Percentiles rank a stretch among this genome's conserved stretches.
phyloP scores from a whole-genome alignment of 2,888 invertebrate species.

The Conops quadrifasciatus region DNA sequence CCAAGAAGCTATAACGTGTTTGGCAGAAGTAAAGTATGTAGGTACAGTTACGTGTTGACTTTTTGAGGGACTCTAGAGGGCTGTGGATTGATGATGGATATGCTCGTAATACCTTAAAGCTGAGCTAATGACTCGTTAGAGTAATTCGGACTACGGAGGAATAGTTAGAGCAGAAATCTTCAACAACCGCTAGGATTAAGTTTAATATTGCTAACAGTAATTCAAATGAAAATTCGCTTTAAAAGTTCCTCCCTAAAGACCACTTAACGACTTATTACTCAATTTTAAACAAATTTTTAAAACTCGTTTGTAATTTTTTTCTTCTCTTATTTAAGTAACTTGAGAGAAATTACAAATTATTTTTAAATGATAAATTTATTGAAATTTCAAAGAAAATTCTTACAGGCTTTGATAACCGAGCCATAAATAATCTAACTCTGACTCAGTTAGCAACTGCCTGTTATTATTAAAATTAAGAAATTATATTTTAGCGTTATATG shows the following conservation, averaged over 20 bases:
- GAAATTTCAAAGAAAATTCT: neutral
- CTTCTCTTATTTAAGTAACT: no score
- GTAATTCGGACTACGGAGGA: neutral
- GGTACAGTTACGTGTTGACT: neutral
- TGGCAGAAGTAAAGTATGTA: no score
- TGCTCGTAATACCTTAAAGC: no score
- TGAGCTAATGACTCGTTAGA: neutral
- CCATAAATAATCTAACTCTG: no score
- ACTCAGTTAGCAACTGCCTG: no score
- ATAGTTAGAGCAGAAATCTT: constrained; percentile 3
- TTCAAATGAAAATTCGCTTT: constrained; percentile 4
- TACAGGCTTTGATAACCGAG: no score
- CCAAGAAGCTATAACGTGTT: no score
- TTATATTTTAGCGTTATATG: no score
- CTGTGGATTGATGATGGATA: constrained; percentile 3
- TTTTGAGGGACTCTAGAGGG: neutral
- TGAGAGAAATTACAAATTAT: constrained; percentile 26
- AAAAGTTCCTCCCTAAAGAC: neutral
- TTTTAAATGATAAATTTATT: constrained; percentile 20
- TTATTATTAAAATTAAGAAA: no score
- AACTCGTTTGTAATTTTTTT: constrained; percentile 9
- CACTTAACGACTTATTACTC: constrained; percentile 1
- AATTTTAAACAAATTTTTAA: constrained; percentile 4
- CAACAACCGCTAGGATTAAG: neutral
- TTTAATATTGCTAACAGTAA: neutral